Conservation (phyloP, 2,113 vertebrate species). For the Mugil cephalus region DNA sequence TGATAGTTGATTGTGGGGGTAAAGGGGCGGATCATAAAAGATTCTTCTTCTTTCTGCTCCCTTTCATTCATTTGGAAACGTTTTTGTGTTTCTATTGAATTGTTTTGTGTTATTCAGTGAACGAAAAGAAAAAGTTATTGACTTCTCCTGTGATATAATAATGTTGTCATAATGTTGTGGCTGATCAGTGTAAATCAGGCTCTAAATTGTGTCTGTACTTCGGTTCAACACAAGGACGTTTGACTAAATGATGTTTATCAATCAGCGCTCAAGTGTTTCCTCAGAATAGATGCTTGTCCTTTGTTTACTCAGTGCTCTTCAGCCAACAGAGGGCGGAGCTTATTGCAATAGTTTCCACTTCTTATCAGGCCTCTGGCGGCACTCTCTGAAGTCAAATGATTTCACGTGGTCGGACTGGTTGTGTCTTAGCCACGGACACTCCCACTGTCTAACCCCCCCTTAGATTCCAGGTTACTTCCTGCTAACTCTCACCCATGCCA, state of each 20-base stretch:
- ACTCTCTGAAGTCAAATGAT: constrained; percentile 58
- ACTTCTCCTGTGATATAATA: too few species aligned
- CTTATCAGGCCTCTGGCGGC: constrained; percentile 44
- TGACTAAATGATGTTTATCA: not conserved
- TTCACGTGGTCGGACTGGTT: constrained; percentile 4
- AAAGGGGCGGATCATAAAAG: too few species aligned
- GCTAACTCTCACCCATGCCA: constrained; percentile 75
- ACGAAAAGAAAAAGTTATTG: too few species aligned
- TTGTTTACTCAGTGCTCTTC: constrained; percentile 9
- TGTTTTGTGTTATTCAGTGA: too few species aligned
- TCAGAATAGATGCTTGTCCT: not conserved
- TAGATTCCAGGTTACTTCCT: not conserved
- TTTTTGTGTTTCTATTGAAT: too few species aligned
- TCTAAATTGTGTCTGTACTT: not conserved
- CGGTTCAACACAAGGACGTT: too few species aligned
- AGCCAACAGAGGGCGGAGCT: constrained; percentile 13
- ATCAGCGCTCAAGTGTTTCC: not conserved
- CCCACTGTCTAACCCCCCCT: constrained; percentile 17
- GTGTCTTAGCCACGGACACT: constrained; percentile 22
- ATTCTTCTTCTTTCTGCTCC: too few species aligned
- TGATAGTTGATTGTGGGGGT: too few species aligned
- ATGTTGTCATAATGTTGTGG: too few species aligned
- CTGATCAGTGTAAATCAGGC: not conserved
- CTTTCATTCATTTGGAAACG: too few species aligned
- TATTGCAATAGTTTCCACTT: constrained; percentile 65